Base-by-base conservation (phyloP, 2,113 vertebrate genomes). In the Setophaga kirtlandii region DNA sequence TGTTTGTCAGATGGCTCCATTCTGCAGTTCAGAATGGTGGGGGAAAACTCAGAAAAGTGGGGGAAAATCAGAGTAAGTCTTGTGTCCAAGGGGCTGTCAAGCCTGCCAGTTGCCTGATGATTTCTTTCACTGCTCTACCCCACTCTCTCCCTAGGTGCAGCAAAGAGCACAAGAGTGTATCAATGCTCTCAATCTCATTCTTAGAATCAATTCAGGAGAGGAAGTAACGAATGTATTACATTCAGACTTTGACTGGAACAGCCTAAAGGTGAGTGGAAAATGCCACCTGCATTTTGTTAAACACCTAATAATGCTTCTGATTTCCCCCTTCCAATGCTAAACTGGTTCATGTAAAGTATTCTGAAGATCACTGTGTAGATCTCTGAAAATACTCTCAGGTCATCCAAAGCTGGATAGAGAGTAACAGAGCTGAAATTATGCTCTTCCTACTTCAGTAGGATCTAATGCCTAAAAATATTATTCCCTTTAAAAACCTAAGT, bases 151-250 rank as follows among this genome's bases (percentile, higher is more conserved):
- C 23, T 85, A 99, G 99, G 98, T 99, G 35, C 98, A 96, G 55
- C 98, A 98, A 75, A 98, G 99, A 97, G 98, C 98, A 2, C 97
- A 98, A 27, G 99, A 99, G 89, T 99, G 99, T 73, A 98, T 98
- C 73, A 97, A 94, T 88, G 99, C 98, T 80, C 98, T 99, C 92
- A 92, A 98, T 56, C 96, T 98, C 84, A 98, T 99, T 73, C 97
- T 97, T 15, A 97, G 98, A 64, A 98, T 99, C 85, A 99, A 98
- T 94, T 97, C 95, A 24, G 99, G 99, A 94, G 97, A 82, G 27
- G 79, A 97, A 12, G 94, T 98, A 68, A 96, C 76, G 0, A 99
- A 99, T 28, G 88, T 98, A 30, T 77, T 99, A 30, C 80, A 97
- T 73, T 97, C 98, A 41, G 31, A 96, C 28, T 99, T 99, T 41